Base-by-base conservation (phyloP, 1,140 invertebrate genomes). In the Brachionus asplanchnoidis region DNA sequence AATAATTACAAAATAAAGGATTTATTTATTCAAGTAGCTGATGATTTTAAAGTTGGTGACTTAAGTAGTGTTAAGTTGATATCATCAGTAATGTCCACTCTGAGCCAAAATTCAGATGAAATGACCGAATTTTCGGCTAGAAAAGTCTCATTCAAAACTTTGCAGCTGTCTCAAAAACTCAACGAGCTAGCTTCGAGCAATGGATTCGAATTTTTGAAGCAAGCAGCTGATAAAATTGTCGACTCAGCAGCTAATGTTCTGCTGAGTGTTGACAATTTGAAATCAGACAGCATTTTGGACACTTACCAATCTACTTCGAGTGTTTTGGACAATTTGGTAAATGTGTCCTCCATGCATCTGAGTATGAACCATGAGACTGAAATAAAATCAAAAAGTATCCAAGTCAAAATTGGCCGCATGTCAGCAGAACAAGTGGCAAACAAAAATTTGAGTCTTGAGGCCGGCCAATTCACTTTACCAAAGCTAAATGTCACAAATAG, bases 121-220 rank as follows among this genome's bases (percentile, higher is more conserved):
- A 6, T 73, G n/a, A 32, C 40, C 17, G 17, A 23, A 23, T 9
- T 3, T 46, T 46, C n/a, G 20, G 5, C 14, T 2, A 20, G 9
- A 17, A 77, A 46, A 12, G 17, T 42, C 7, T 23, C 26, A 12
- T 5, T 23, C 7, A 77, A 46, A 28, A 46, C n/a, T 26, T 46
- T 23, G 9, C 17, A 44, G 7, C 20, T 77, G 8, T 46, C 73
- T 23, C 1, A 77, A 0, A 46, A 20, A 44, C 17, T 77, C 0
- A 23, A 23, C 11, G 44, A 46, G 9, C 20, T 44, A 23, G 42
- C 73, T 23, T 20, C 40, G 8, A 46, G 26, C 20, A 50, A 20
- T 77, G 73, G 73, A 3, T 77, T 77, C 14, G 73, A 44, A 42
- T 73, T 73, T 73, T 44, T 73, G n/a, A 73, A 73, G 40, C 68